phyloP scores from a whole-genome alignment of 2,113 vertebrate species.

The Crotalus viridis region DNA sequence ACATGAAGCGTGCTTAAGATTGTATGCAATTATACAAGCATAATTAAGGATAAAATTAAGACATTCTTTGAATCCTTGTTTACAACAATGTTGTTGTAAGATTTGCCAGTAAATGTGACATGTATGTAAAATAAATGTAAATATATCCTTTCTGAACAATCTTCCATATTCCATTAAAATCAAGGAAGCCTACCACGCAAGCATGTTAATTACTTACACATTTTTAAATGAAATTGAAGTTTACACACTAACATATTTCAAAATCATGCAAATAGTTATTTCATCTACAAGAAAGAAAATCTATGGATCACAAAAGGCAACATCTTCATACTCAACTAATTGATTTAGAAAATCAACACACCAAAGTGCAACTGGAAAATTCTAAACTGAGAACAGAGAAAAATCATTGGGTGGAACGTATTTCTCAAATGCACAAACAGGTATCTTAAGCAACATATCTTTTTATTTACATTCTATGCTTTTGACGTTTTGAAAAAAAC shows the following conservation, averaged over 20 bases:
- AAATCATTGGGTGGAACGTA: constrained; percentile 28
- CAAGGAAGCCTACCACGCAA: neutral
- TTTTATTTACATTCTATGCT: neutral
- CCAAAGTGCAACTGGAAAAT: constrained; percentile 14
- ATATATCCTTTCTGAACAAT: neutral
- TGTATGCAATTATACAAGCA: neutral
- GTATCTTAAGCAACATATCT: constrained; percentile 12
- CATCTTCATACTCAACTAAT: constrained; percentile 35
- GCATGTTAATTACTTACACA: neutral
- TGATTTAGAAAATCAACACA: constrained; percentile 29
- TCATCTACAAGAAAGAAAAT: constrained; percentile 25
- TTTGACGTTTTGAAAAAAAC: neutral
- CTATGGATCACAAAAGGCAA: constrained; percentile 22
- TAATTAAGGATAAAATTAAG: neutral
- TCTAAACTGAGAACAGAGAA: constrained; percentile 30
- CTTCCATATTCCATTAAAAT: neutral
- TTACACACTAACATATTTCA: neutral
- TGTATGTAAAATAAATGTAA: neutral
- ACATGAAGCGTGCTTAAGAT: neutral
- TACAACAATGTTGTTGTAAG: neutral
- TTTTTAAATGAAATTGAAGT: neutral
- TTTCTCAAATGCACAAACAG: constrained; percentile 51
- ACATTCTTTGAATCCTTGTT: neutral
- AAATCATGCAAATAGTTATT: constrained; percentile 7
- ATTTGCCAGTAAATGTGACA: neutral